These are phyloP conservation scores for Trimorus sp. DNA, from an alignment of 2,888 invertebrate genomes.

Conservation along the genomic window DNA sequence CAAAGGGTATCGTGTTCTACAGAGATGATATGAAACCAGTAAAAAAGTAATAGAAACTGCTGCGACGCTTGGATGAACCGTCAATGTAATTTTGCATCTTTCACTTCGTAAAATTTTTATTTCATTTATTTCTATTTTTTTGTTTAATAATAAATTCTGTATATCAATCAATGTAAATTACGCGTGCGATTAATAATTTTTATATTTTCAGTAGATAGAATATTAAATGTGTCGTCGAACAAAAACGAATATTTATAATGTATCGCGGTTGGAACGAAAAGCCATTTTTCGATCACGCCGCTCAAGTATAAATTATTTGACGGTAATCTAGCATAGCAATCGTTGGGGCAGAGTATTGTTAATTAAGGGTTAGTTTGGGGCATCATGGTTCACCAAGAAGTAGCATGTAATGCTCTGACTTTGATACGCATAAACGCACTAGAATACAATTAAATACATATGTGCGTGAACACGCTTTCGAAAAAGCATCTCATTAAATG, in stretches of 20 bases:
- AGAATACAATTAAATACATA: constrained; percentile 64
- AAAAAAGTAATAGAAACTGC: constrained; percentile 30
- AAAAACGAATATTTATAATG: too few species aligned
- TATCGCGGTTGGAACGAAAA: too few species aligned
- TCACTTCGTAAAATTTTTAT: background rate
- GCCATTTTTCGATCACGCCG: too few species aligned
- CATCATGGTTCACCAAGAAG: constrained; percentile 61
- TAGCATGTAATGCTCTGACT: constrained; percentile 60
- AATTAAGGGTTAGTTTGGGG: constrained; percentile 76
- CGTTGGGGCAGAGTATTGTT: constrained; percentile 74
- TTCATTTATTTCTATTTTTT: too few species aligned
- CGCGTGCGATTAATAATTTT: too few species aligned
- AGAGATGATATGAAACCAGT: constrained; percentile 8
- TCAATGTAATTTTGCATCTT: background rate
- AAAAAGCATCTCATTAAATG: constrained; percentile 73
- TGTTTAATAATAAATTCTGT: too few species aligned
- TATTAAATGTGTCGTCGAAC: too few species aligned
- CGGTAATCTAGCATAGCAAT: constrained; percentile 73
- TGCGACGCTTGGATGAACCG: too few species aligned
- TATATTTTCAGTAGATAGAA: too few species aligned
- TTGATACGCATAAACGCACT: constrained; percentile 62
- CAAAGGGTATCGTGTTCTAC: constrained; percentile 34
- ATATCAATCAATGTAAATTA: too few species aligned
- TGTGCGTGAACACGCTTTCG: constrained; percentile 57
- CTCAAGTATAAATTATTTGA: constrained; percentile 36